Evolutionary conservation across 2,113 vertebrate genomes (phyloP), one percentile per base, ranked within the genome.

Genomic region (Gnathonemus longibarbis): DNA sequence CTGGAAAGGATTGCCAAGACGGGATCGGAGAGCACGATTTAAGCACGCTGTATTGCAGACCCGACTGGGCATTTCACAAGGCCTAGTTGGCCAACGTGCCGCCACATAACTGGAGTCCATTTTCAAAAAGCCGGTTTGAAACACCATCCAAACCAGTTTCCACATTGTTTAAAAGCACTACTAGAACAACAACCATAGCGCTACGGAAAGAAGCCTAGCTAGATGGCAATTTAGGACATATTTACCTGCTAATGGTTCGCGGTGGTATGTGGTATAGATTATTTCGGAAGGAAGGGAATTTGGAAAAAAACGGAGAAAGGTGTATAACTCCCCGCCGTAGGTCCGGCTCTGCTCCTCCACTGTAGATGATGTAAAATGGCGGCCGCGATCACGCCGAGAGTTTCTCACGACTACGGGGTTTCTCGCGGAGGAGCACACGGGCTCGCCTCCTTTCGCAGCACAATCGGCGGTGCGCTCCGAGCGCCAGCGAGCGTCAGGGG

Each of bases 291-390:
- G 52, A 88, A 66, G 62, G 83, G 86, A 87, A 88, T 56, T 45
- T 92, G 46, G 21, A 88, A 83, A 88, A 70, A 90, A 88, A 89
- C 77, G 89, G 74, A 90, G 84, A 90, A 93, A 94, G 90, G 91
- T 92, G 90, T 93, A 93, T 24, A 91, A 92, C 93, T 90, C 91
- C 93, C 94, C 95, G 94, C 91, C 90, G 94, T 94, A 95, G 94
- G 92, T 95, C 91, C 90, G 92, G 92, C 93, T 93, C 93, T 89
- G 93, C 95, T 95, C 95, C 95, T 95, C 94, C 93, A 94, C 96
- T 96, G 95, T 96, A 94, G 96, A 95, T 95, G 95, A 96, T 96
- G 96, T 96, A 98, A 98, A 97, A 98, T 97, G 96, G 96, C 96
- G 95, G 95, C 95, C 94, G 94, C 90, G 91, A 90, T 94, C 93